These are phyloP conservation scores for Cotesia glomerata DNA, from an alignment of 1,140 invertebrate genomes.

Conservation along the genomic window DNA sequence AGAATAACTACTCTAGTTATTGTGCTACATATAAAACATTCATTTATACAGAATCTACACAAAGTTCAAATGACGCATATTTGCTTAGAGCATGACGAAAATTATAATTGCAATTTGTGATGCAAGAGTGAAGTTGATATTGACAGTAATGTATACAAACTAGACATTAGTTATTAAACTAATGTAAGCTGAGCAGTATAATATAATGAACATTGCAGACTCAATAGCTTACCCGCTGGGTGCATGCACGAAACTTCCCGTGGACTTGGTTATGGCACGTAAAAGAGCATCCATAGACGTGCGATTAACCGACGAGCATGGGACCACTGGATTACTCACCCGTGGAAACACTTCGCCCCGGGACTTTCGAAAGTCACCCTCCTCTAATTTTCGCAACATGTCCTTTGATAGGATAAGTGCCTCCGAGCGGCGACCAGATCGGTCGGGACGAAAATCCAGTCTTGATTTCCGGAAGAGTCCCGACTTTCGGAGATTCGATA, in stretches of 20 bases:
- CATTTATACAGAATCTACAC: no score
- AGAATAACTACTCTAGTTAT: no score
- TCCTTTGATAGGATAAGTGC: constrained; percentile 55
- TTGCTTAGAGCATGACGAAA: no score
- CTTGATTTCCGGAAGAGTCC: constrained; percentile 57
- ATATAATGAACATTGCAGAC: constrained; percentile 17
- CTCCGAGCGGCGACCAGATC: constrained; percentile 53
- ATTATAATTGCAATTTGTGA: no score
- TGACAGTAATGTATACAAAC: not conserved
- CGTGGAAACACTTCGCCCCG: constrained; percentile 49
- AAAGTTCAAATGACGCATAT: no score
- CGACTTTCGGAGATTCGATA: constrained; percentile 56
- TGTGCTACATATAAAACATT: no score
- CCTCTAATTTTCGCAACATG: constrained; percentile 59
- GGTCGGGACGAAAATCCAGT: constrained; percentile 55
- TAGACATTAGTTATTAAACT: not conserved
- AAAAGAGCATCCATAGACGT: constrained; percentile 59
- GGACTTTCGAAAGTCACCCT: constrained; percentile 53
- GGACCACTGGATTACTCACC: constrained; percentile 33
- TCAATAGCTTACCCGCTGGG: constrained; percentile 33
- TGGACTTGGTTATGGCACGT: constrained; percentile 53
- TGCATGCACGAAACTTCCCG: constrained; percentile 53
- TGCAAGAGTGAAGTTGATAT: no score
- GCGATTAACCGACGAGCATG: constrained; percentile 53
- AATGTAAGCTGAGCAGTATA: no score